Evolutionary conservation across 2,888 invertebrate species (phyloP), one percentile per base, ranked within the genome.

Genomic region (Lydus trimaculatus): DNA sequence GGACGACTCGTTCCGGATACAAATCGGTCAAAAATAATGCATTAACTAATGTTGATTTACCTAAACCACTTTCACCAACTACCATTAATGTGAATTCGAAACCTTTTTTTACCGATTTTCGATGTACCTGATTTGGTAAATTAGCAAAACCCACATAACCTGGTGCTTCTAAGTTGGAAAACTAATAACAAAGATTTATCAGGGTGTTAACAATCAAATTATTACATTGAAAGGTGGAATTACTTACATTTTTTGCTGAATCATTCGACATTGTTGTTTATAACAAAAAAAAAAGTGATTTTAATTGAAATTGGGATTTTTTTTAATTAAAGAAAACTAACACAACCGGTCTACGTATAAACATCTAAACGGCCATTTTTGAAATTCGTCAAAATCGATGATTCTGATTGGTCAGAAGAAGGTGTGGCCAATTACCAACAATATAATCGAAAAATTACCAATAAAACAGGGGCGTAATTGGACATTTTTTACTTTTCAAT

Each of bases 71-170:
- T 81, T 95, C 94, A 1, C 85, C 85, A 7, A 85, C 97, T 65
- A 98, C 97, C 98, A 98, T 98, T 13, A 98, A 87, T 0, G 98
- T 98, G 84, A 98, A 98, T 86, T 98, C 98, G 83, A 98, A 98
- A 25, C 98, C 98, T 83, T 97, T 98, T 85, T 98, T 98, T 64
- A 98, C 98, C 0, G 97, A 97, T 86, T 98, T 98, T 73, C 98
- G 89, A 85, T 98, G 97, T 31, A 98, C 97, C 86, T 98, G 98
- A 86, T 98, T 97, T 1, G 98, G 98, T 48, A 98, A 86, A 87
- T 98, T 98, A 63, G 97, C 98, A 86, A 96, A 96, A 3, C 96
- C 96, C 43, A 96, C 92, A 87, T 97, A 98, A 25, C 94, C 94
- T 33, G 94, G 94, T 0, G 94, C 94, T 85, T 95, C 95, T 76